phyloP scores from a whole-genome alignment of 2,113 vertebrate genomes.

The Thalassoma bifasciatum region DNA sequence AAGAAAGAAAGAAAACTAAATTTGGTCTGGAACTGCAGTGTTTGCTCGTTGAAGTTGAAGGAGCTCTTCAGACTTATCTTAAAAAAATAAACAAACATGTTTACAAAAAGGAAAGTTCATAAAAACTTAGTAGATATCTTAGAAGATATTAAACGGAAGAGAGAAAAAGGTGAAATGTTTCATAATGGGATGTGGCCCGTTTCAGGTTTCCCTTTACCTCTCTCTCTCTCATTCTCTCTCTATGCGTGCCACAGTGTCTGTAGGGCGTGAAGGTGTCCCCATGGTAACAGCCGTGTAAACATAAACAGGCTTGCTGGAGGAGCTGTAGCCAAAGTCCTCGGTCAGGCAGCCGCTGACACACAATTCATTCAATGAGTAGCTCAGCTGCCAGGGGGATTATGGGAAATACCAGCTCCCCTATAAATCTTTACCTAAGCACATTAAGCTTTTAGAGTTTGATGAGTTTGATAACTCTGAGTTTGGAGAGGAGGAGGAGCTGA shows the following conservation, averaged over 20 bases:
- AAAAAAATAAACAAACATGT: too few species aligned
- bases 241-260: slow-evolving; percentile 39
- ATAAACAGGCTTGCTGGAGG: slow-evolving; percentile 63
- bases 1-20: too few species aligned
- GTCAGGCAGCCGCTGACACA: slow-evolving; percentile 18
- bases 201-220: slow-evolving; percentile 21
- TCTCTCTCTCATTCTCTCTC: slow-evolving; percentile 12
- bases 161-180: background rate
- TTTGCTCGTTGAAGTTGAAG: too few species aligned
- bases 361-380: slow-evolving; percentile 6
- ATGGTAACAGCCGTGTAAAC: slow-evolving; percentile 69
- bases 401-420: background rate
- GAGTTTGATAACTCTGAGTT: too few species aligned
- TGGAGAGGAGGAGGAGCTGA: too few species aligned
- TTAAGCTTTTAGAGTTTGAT: too few species aligned
- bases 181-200: slow-evolving; percentile 29
- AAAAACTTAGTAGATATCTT: too few species aligned
- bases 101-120: too few species aligned
- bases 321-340: slow-evolving; percentile 3
- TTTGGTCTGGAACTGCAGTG: too few species aligned
- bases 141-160: too few species aligned
- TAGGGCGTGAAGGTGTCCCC: slow-evolving; percentile 53
- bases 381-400: background rate
- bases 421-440: too few species aligned
- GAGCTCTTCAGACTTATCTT: too few species aligned